A percentile compares a stretch with the other conserved stretches of the same genome.
These are phyloP conservation scores for Exaiptasia diaphana DNA, from an alignment of 64 coral and sea anemone genomes.

Conservation along the genomic window DNA sequence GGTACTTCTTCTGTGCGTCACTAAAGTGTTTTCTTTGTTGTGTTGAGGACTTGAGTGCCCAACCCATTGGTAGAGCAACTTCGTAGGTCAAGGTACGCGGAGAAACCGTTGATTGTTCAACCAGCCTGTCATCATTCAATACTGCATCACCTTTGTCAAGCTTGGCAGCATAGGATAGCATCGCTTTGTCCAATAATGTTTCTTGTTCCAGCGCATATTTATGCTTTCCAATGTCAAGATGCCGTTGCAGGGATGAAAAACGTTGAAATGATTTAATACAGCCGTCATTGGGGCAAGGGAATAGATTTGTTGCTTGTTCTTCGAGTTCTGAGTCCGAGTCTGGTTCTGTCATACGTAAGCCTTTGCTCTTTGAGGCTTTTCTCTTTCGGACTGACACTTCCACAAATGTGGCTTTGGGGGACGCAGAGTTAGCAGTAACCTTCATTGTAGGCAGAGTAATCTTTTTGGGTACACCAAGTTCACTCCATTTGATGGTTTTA, in stretches of 20 bases:
- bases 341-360: slow-evolving; percentile 1
- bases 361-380: background rate
- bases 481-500: slow-evolving; percentile 1
- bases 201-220: no score
- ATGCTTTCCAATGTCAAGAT: no score
- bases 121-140: no score
- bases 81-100: background rate
- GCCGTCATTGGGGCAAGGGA: slow-evolving; percentile 20
- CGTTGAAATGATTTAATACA: no score
- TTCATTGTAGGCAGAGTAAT: background rate
- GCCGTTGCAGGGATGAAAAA: no score
- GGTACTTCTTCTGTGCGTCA: background rate
- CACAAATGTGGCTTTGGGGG: background rate
- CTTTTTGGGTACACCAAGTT: background rate
- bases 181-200: no score
- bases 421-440: background rate
- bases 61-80: background rate
- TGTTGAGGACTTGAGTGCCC: background rate
- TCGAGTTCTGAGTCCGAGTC: background rate
- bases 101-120: no score
- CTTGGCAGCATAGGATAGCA: no score
- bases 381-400: background rate
- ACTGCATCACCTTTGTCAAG: no score
- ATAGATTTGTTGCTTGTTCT: background rate
- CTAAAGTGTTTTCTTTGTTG: background rate